These are phyloP conservation scores for Hiodon tergisus DNA, from an alignment of 2,113 vertebrate species.

Conservation along the genomic window DNA sequence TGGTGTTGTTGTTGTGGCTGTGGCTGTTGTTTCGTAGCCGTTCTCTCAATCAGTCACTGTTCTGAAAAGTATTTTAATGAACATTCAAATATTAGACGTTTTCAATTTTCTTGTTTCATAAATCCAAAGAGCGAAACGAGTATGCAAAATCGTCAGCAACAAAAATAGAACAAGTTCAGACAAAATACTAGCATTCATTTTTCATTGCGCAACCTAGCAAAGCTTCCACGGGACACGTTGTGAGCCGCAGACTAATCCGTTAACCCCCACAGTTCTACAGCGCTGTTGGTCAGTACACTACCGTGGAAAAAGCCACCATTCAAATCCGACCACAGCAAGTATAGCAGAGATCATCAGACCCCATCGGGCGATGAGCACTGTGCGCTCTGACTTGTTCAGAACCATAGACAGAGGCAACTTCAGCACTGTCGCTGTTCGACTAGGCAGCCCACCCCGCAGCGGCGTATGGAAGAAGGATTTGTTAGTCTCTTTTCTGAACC, in stretches of 20 bases:
- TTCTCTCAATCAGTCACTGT: too few species aligned
- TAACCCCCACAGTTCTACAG: conserved; percentile 15
- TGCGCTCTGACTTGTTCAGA: conserved; percentile 48
- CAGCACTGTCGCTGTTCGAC: too few species aligned
- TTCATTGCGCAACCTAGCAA: not conserved
- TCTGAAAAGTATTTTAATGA: too few species aligned
- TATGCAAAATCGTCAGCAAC: conserved; percentile 30
- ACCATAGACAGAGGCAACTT: conserved; percentile 31
- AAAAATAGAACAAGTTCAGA: conserved; percentile 25
- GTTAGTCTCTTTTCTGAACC: too few species aligned
- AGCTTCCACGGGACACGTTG: conserved; percentile 4
- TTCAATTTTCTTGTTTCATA: too few species aligned
- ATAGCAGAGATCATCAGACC: conserved; percentile 18
- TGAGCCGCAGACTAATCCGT: conserved; percentile 22
- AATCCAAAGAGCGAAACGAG: not conserved
- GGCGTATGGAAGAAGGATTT: too few species aligned
- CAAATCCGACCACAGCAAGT: conserved; percentile 11
- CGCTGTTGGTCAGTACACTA: not conserved
- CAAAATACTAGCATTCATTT: conserved; percentile 13
- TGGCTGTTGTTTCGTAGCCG: too few species aligned
- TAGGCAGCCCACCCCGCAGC: too few species aligned
- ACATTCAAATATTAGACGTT: too few species aligned
- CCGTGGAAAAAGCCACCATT: not conserved
- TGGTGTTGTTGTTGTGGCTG: too few species aligned
- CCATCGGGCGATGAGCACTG: conserved; percentile 14